Percentiles rank a stretch among this genome's conserved stretches.
These are phyloP conservation scores for Protobothrops mucrosquamatus DNA, from an alignment of 2,113 vertebrate genomes.

Conservation along the genomic window DNA sequence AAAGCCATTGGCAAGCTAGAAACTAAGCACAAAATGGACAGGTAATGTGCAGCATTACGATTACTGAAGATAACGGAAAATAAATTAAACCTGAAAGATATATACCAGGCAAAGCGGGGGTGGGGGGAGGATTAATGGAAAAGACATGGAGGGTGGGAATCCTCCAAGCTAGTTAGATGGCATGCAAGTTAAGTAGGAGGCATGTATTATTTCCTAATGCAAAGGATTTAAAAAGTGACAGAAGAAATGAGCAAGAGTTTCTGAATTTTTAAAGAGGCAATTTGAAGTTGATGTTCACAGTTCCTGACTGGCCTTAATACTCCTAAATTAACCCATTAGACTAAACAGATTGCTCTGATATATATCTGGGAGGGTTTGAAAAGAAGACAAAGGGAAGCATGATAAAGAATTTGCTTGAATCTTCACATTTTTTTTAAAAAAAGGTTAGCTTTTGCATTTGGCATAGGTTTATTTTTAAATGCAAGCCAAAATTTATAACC, in stretches of 20 bases:
- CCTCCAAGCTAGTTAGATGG: neutral
- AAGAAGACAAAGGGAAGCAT: neutral
- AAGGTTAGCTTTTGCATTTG: neutral
- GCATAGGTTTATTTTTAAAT: neutral
- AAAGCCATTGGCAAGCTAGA: neutral
- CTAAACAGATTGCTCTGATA: neutral
- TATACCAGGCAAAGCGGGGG: neutral
- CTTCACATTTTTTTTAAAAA: neutral
- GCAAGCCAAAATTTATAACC: neutral
- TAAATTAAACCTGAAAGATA: neutral
- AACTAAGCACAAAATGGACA: neutral
- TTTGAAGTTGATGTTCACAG: neutral
- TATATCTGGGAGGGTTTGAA: neutral
- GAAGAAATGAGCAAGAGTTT: neutral
- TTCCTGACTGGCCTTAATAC: neutral
- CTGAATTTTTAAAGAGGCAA: neutral
- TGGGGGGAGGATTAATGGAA: neutral
- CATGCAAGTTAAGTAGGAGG: neutral
- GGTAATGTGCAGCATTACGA: neutral
- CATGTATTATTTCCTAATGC: neutral
- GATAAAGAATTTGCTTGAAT: neutral
- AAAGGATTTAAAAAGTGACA: neutral
- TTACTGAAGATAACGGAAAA: neutral
- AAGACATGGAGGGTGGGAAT: neutral
- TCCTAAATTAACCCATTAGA: neutral